These are phyloP conservation scores for Drosophila bipectinata DNA, from an alignment of 1,140 invertebrate species.

Conservation along the genomic window DNA sequence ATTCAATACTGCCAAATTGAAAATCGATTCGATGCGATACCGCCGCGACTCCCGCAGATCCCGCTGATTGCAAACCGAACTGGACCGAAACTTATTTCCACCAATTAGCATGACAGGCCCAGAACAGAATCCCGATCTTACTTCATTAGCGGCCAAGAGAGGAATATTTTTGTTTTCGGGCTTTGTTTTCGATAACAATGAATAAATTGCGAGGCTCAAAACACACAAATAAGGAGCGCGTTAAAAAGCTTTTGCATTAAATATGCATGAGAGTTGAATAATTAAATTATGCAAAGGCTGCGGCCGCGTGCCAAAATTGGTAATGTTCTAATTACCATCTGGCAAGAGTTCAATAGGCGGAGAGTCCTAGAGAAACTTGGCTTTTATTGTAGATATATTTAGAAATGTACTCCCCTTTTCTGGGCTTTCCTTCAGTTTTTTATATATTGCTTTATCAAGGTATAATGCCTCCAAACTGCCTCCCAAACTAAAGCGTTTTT, in stretches of 20 bases:
- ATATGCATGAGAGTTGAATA: slow-evolving; percentile 73
- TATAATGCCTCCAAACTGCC: slow-evolving; percentile 3
- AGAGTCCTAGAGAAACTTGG: slow-evolving; percentile 7
- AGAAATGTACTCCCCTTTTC: not conserved
- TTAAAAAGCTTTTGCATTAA: slow-evolving; percentile 74
- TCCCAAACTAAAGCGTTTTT: slow-evolving; percentile 1
- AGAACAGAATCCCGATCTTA: slow-evolving; percentile 8
- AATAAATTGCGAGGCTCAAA: slow-evolving; percentile 58
- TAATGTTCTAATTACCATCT: slow-evolving; percentile 75
- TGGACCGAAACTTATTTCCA: slow-evolving; percentile 27
- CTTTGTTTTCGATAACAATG: slow-evolving; percentile 62
- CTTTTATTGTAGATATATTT: slow-evolving; percentile 11
- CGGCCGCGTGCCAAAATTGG: slow-evolving; percentile 77
- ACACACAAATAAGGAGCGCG: slow-evolving; percentile 70
- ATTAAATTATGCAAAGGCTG: slow-evolving; percentile 75
- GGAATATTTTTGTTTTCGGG: slow-evolving; percentile 41
- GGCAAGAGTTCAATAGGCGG: slow-evolving; percentile 66
- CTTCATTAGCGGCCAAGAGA: slow-evolving; percentile 36
- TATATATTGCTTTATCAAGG: slow-evolving; percentile 47
- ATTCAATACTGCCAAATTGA: slow-evolving; percentile 48
- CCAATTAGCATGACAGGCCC: slow-evolving; percentile 30
- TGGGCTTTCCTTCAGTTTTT: not conserved
- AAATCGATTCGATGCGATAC: slow-evolving; percentile 38
- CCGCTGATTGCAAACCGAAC: slow-evolving; percentile 11
- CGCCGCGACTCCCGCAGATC: slow-evolving; percentile 22